Conservation (phyloP, 37 sponge, comb jelly and placozoan genomes). For the Amphimedon queenslandica region DNA sequence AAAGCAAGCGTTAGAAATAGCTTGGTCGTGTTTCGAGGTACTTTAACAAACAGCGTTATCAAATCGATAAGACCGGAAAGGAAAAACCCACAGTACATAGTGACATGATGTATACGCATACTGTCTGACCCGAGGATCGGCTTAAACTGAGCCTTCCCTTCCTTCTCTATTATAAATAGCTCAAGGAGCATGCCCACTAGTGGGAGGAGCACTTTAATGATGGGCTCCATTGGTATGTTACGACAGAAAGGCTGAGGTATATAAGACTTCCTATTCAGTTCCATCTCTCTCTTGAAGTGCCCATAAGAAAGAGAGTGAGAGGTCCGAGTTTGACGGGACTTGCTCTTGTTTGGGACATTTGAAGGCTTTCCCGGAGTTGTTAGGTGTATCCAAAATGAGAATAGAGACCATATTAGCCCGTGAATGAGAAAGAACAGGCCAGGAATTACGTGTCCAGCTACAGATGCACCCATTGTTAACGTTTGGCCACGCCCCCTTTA, state of each 20-base stretch:
- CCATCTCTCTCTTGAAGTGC: neutral
- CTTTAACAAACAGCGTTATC: neutral
- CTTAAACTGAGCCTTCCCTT: conserved; percentile 10
- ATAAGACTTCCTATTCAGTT: conserved; percentile 36
- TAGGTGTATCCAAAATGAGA: conserved; percentile 23
- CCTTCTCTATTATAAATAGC: conserved; percentile 1
- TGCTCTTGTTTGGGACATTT: neutral
- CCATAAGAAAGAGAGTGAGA: neutral
- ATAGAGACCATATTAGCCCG: conserved; percentile 38
- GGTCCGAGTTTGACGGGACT: neutral
- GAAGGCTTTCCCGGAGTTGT: neutral
- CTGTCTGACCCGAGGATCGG: conserved; percentile 3
- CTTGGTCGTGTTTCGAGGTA: conserved; percentile 36
- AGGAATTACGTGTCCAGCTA: conserved; percentile 56
- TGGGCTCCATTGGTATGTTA: conserved; percentile 43
- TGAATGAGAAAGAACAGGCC: conserved; percentile 43
- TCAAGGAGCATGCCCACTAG: conserved; percentile 43
- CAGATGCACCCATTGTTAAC: too few species aligned
- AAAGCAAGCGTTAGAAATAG: conserved; percentile 45
- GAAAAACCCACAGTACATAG: conserved; percentile 50
- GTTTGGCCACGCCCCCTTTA: too few species aligned
- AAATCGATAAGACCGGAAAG: conserved; percentile 61
- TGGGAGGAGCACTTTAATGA: conserved; percentile 32
- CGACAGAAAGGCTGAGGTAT: conserved; percentile 33
- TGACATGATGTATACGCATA: conserved; percentile 42